Percentiles rank a stretch among this genome's conserved stretches.
Evolutionary conservation across 1,140 invertebrate species (phyloP).

Genomic region (Zaprionus taronus): DNA sequence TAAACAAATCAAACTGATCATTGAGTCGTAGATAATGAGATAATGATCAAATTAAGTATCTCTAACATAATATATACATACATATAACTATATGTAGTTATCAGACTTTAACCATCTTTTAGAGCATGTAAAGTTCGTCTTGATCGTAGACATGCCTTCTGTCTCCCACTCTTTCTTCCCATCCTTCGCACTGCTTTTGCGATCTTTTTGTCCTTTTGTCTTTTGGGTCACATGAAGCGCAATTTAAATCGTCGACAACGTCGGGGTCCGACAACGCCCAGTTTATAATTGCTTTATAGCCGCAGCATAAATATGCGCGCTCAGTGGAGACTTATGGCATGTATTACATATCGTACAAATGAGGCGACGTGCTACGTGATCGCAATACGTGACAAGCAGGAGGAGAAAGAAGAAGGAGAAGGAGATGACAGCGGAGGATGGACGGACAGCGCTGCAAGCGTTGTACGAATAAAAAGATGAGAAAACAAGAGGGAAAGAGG

Average conservation of each 20-base stretch:
- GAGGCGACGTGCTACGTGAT: conserved; percentile 57
- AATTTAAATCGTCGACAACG: conserved; percentile 46
- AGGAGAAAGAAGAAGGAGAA: neutral
- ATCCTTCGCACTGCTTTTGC: neutral
- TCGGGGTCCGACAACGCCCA: conserved; percentile 61
- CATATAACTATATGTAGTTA: neutral
- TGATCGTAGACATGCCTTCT: neutral
- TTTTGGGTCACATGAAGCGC: conserved; percentile 25
- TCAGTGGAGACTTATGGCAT: conserved; percentile 41
- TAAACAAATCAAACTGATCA: neutral
- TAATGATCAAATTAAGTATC: too few relatives aligned
- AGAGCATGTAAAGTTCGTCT: neutral
- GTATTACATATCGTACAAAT: conserved; percentile 44
- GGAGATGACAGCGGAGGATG: neutral
- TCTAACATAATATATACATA: neutral
- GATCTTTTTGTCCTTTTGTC: conserved; percentile 8
- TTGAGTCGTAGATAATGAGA: too few relatives aligned
- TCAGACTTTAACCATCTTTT: neutral
- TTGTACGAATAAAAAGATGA: neutral
- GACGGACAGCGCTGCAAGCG: neutral
- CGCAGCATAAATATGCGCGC: conserved; percentile 55
- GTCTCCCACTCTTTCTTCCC: neutral
- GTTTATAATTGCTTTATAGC: conserved; percentile 81
- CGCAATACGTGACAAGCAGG: conserved; percentile 32
- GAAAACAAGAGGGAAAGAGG: neutral